Base-by-base conservation (phyloP, 2,888 invertebrate genomes). In the Steromphala cineraria region DNA sequence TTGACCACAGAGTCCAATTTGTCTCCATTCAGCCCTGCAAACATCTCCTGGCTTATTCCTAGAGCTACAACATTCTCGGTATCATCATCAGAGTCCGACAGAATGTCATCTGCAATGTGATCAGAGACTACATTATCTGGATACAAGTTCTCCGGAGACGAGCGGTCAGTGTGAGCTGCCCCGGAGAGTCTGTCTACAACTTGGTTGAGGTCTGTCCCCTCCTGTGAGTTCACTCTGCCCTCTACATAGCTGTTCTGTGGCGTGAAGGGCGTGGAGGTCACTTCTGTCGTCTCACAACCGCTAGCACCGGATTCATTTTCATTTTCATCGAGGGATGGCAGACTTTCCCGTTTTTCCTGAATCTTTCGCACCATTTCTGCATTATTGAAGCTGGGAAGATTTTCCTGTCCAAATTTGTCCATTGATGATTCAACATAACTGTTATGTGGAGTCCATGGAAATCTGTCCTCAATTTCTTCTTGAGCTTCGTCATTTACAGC, bases 361-460 rank as follows among this genome's bases (percentile, higher is more conserved):
- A 86, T 84, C 55, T 75, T 83, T 53, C 78, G 74, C 24, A 84
- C 83, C 28, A 83, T 82, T 79, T 87, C 85, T 1, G 84, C 81
- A 67, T 53, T 83, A 74, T 84, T 83, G n/a, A 86, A 62, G 46
- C 84, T 86, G 13, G 86, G 83, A 0, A 87, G 84, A 55, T 80
- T 81, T 7, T 80, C 67, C 19, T 75, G 53, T 17, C 56, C 80
- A 52, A 67, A 80, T 2, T 40, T 7, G 24, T 81, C 82, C 62
- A 83, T 71, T 19, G 74, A 46, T 36, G 86, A 88, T n/a, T 93
- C 94, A 7, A 91, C 91, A 84, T 88, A 93, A 83, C 93, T 93
- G 84, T 93, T 94, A 83, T 92, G 92, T 2, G 94, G 94, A 0
- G 93, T 93, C 82, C 91, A 93, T 4, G 94, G 93, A 80, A 90